Evolutionary conservation across 2,888 invertebrate species (phyloP).

Genomic region (Pterostichus niger): DNA sequence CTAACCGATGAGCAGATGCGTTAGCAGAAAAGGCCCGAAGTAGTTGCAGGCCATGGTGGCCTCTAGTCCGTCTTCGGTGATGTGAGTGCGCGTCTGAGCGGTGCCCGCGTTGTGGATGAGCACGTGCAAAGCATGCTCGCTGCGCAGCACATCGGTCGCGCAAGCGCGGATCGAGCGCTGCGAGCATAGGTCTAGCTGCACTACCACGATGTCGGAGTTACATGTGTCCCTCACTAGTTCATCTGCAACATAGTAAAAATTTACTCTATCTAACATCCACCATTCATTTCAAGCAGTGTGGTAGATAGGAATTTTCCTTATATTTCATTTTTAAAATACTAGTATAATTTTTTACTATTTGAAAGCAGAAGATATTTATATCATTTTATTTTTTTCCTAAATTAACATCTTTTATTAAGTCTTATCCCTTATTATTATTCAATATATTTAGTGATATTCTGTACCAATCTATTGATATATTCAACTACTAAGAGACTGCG

Average conservation of each 20-base stretch:
- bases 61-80: slow-evolving; percentile 91
- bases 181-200: slow-evolving; percentile 88
- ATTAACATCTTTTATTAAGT: too few relatives aligned
- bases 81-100: slow-evolving; percentile 82
- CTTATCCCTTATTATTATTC: too few relatives aligned
- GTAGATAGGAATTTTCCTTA: too few relatives aligned
- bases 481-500: too few relatives aligned
- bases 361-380: too few relatives aligned
- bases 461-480: too few relatives aligned
- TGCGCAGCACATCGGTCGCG: slow-evolving; percentile 88
- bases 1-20: slow-evolving; percentile 89
- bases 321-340: too few relatives aligned
- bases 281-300: too few relatives aligned
- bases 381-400: too few relatives aligned
- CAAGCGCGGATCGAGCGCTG: slow-evolving; percentile 90
- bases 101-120: slow-evolving; percentile 94
- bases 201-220: slow-evolving; percentile 85
- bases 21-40: slow-evolving; percentile 95
- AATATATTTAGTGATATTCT: too few relatives aligned
- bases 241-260: slow-evolving; percentile 78
- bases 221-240: slow-evolving; percentile 85
- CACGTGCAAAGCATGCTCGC: slow-evolving; percentile 87
- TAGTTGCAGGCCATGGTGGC: slow-evolving; percentile 95
- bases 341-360: too few relatives aligned
- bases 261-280: too few relatives aligned